Conservation (phyloP, 2,797 vertebrate genomes). For the Pangasius krempfi region DNA sequence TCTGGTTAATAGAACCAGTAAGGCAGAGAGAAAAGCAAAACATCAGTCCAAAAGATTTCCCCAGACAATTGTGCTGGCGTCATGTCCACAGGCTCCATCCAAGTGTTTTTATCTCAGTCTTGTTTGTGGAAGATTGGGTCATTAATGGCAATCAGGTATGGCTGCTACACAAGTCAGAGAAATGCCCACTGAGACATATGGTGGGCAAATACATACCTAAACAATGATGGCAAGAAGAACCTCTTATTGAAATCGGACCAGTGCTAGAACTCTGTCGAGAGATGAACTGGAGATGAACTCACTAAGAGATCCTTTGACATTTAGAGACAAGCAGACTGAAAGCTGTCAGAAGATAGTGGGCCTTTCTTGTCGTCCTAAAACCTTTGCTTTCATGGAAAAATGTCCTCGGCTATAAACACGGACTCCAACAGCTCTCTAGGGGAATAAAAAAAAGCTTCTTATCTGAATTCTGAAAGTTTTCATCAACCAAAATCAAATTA, state of each 20-base stretch:
- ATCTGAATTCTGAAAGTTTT: slow-evolving; percentile 20
- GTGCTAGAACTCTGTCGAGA: slow-evolving; percentile 17
- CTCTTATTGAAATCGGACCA: slow-evolving; percentile 7
- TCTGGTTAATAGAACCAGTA: slow-evolving; percentile 18
- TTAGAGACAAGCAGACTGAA: slow-evolving; percentile 37
- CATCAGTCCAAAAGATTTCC: slow-evolving; percentile 31
- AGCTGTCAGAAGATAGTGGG: slow-evolving; percentile 37
- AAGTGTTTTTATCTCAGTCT: slow-evolving; percentile 48
- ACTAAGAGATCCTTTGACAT: slow-evolving; percentile 25
- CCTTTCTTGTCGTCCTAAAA: slow-evolving; percentile 28
- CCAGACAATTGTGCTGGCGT: slow-evolving; percentile 21
- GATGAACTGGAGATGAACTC: slow-evolving; percentile 48
- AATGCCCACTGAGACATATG: slow-evolving; percentile 19
- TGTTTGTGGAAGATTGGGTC: slow-evolving; percentile 36
- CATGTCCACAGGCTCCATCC: slow-evolving; percentile 32
- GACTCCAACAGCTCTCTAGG: background rate
- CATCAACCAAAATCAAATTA: slow-evolving; percentile 7
- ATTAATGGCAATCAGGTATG: slow-evolving; percentile 31
- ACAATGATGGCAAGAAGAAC: background rate
- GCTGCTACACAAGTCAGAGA: slow-evolving; percentile 3
- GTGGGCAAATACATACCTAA: background rate
- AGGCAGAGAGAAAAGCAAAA: slow-evolving; percentile 37
- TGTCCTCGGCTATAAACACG: slow-evolving; percentile 6
- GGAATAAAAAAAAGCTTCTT: slow-evolving; percentile 2
- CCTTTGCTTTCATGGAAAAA: slow-evolving; percentile 29